Conservation (phyloP, 2,888 invertebrate genomes). For the Cephonodes hylas region DNA sequence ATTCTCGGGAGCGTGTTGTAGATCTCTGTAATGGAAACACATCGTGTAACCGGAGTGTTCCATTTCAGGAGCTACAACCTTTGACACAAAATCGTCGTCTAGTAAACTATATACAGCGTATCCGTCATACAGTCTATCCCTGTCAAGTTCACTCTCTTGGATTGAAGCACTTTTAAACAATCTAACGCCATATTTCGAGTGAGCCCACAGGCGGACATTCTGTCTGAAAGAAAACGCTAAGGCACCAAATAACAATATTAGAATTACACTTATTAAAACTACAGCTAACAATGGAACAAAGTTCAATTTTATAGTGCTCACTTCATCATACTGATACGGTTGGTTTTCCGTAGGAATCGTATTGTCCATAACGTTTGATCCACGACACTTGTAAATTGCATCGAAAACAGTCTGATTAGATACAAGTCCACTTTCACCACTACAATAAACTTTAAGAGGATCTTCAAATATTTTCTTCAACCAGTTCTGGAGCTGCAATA, state of each 20-base stretch:
- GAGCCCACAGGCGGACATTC: constrained; percentile 90
- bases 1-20: constrained; percentile 82
- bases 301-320: constrained; percentile 83
- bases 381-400: constrained; percentile 73
- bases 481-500: constrained; percentile 85
- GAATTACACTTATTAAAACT: constrained; percentile 86
- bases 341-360: constrained; percentile 80
- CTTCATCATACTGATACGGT: constrained; percentile 83
- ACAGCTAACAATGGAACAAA: constrained; percentile 89
- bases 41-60: constrained; percentile 85
- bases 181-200: constrained; percentile 89
- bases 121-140: constrained; percentile 90
- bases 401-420: constrained; percentile 73
- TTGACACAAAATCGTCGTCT: constrained; percentile 87
- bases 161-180: constrained; percentile 84
- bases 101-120: constrained; percentile 93
- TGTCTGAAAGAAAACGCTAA: constrained; percentile 88
- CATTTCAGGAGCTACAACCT: constrained; percentile 86
- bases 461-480: constrained; percentile 83
- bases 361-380: constrained; percentile 75
- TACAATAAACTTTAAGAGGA: constrained; percentile 84
- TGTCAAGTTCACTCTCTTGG: constrained; percentile 80
- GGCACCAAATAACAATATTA: constrained; percentile 86
- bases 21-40: constrained; percentile 85
- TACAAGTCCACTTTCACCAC: constrained; percentile 71